Base-by-base conservation (phyloP, 2,797 vertebrate genomes). In the Astyanax mexicanus region DNA sequence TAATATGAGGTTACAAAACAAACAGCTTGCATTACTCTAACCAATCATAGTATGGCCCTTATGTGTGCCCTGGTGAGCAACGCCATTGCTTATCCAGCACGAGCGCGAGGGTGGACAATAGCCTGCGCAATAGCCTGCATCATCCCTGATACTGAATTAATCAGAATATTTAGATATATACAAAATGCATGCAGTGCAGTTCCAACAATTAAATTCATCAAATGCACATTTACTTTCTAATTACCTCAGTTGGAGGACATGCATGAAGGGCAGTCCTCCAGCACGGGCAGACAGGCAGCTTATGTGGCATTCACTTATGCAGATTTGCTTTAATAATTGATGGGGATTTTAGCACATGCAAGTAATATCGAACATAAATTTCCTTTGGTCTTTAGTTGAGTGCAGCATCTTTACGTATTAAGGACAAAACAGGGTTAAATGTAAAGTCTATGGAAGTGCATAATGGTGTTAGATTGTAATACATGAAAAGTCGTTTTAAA, bases 221-320 rank as follows among this genome's bases (percentile, higher is more conserved):
- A 72, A 83, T 69, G 75, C 76, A 75, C 65, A 80, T 83, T 70
- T 78, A 75, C 65, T 69, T 70, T 77, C 58, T 80, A 80, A 83
- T 83, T 75, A 83, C 69, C 57, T 69, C 44, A 64, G 68, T 74
- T 72, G 68, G 73, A 83, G 81, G 75, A 72, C 78, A 69, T 11
- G 57, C 70, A 75, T 69, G 72, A 83, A 78, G 75, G 75, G 52
- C 78, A 75, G 40, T 62, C 38, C 70, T 70, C 45, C 40, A 37
- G 49, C 60, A 65, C 44, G 29, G 29, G 27, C 55, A 42, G 23
- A 68, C 42, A 55, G 49, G 61, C 61, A 68, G 74, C 66, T 47
- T 73, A 66, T 19, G 55, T 54, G 61, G 72, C 75, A 72, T 77
- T 79, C 60, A 77, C 68, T 74, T 80, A 80, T 77, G 70, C 74